These are phyloP conservation scores for Habrosyne pyritoides DNA, from an alignment of 2,888 invertebrate genomes.

Conservation along the genomic window DNA sequence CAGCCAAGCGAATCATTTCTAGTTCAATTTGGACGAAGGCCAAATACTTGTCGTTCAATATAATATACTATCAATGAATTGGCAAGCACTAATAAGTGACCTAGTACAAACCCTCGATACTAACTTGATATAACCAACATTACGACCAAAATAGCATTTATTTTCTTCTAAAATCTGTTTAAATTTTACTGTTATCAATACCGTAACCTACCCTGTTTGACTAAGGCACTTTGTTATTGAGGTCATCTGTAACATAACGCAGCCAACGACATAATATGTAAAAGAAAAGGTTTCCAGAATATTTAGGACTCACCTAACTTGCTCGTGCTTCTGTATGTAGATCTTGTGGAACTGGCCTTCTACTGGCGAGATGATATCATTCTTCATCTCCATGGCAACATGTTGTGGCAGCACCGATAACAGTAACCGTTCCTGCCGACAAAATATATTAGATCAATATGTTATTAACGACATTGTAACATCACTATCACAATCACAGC, in stretches of 20 bases:
- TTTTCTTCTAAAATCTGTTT: background rate
- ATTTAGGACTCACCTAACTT: conserved; percentile 89
- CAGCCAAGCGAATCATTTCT: conserved; percentile 33
- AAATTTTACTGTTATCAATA: background rate
- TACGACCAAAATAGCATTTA: background rate
- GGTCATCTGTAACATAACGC: background rate
- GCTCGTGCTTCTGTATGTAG: conserved; percentile 96
- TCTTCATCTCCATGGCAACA: conserved; percentile 97
- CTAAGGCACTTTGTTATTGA: background rate
- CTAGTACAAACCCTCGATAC: background rate
- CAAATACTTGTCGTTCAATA: conserved; percentile 53
- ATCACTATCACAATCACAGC: conserved; percentile 3
- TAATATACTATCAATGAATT: conserved; percentile 49
- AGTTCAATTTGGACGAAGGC: conserved; percentile 59
- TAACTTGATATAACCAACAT: background rate
- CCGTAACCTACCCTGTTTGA: background rate
- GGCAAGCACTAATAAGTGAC: conserved; percentile 33
- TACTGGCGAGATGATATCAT: conserved; percentile 94
- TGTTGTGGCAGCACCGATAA: conserved; percentile 95
- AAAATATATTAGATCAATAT: conserved; percentile 18
- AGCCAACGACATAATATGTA: background rate
- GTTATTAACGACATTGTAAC: conserved; percentile 6
- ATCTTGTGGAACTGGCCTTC: conserved; percentile 97
- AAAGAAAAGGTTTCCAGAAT: conserved; percentile 7
- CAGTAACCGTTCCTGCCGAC: conserved; percentile 89